A percentile compares a stretch with the other conserved stretches of the same genome.
Evolutionary conservation across 2,888 invertebrate species (phyloP).

Genomic region (Nemoura dubitans): DNA sequence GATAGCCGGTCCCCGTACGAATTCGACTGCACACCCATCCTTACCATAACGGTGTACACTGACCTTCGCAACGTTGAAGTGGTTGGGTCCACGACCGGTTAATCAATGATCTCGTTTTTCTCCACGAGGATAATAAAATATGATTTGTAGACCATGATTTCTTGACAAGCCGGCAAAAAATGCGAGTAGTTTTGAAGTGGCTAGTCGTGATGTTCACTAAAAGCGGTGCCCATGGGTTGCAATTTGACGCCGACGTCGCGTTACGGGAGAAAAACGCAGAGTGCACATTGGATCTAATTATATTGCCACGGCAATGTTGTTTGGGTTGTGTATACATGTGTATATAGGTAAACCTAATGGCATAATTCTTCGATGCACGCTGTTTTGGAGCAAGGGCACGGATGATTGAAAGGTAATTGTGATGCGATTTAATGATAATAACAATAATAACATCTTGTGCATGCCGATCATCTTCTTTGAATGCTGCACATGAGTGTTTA

Average conservation of each 20-base stretch:
- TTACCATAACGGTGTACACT: too few species aligned
- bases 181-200: background rate
- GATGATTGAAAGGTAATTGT: slow-evolving; percentile 12
- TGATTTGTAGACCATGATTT: background rate
- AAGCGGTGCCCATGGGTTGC: background rate
- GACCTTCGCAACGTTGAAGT: background rate
- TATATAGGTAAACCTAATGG: background rate
- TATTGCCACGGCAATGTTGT: background rate
- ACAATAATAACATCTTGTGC: background rate
- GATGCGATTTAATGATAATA: background rate
- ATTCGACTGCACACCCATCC: background rate
- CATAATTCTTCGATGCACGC: background rate
- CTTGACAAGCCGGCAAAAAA: slow-evolving; percentile 2
- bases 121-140: background rate
- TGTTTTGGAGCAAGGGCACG: background rate
- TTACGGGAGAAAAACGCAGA: background rate
- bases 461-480: background rate
- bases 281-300: background rate
- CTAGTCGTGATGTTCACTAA: background rate
- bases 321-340: background rate
- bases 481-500: slow-evolving; percentile 3
- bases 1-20: background rate
- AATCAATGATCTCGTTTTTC: background rate
- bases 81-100: background rate
- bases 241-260: background rate